Evolutionary conservation across 2,888 invertebrate genomes (phyloP).

Genomic region (Bugulina stolonifera): DNA sequence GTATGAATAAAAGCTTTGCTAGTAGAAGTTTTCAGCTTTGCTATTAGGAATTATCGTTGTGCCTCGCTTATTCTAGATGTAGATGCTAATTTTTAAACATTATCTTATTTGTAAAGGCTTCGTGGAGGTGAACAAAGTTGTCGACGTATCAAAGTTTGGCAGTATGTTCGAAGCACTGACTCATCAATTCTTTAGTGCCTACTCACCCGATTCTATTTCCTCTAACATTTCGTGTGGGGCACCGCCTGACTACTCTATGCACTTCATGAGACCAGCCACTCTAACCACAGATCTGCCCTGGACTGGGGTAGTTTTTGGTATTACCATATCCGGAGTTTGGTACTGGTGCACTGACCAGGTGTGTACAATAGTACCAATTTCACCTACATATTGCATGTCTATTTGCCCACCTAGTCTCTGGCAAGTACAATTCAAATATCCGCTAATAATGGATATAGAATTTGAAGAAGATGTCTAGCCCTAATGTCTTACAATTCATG

Average conservation of each 20-base stretch:
- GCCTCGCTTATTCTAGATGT: too few species aligned
- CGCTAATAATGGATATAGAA: too few species aligned
- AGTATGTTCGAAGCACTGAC: conserved; percentile 2
- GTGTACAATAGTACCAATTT: too few species aligned
- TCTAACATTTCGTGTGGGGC: neutral
- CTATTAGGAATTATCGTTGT: too few species aligned
- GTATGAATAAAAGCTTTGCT: too few species aligned
- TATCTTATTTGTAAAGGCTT: too few species aligned
- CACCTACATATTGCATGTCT: neutral
- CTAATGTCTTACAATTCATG: too few species aligned
- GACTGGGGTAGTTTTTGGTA: conserved; percentile 49
- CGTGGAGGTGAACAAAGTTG: neutral
- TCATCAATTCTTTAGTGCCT: conserved; percentile 1
- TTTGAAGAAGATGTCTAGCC: too few species aligned
- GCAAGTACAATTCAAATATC: too few species aligned
- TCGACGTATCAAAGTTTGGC: neutral
- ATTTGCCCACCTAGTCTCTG: neutral
- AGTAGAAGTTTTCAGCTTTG: too few species aligned
- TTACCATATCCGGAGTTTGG: conserved; percentile 51
- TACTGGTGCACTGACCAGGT: conserved; percentile 54
- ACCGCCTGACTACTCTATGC: neutral
- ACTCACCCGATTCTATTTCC: neutral
- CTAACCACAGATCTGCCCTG: conserved; percentile 41
- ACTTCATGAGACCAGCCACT: conserved; percentile 17
- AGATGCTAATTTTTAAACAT: too few species aligned